Conservation (phyloP, 2,113 vertebrate genomes). For the Hymenochirus boettgeri region DNA sequence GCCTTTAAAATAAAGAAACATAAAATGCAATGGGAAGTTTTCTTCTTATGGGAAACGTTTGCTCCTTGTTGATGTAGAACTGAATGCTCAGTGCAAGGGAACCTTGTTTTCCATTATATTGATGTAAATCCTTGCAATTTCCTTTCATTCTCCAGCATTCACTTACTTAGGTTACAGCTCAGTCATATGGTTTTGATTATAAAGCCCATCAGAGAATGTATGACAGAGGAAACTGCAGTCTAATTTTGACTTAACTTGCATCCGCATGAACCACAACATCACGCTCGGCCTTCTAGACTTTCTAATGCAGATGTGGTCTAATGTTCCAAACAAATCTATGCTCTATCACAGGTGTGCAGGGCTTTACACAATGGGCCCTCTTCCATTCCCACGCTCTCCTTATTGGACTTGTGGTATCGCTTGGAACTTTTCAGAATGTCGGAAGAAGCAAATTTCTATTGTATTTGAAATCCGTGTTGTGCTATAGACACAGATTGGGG, state of each 20-base stretch:
- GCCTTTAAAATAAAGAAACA: too few relatives aligned
- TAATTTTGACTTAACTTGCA: constrained; percentile 17
- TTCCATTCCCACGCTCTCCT: too few relatives aligned
- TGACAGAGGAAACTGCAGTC: constrained; percentile 17
- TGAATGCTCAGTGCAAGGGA: too few relatives aligned
- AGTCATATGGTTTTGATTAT: constrained; percentile 24
- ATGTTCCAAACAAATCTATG: background rate
- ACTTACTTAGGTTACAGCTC: constrained; percentile 27
- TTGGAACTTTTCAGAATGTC: too few relatives aligned
- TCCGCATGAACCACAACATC: constrained; percentile 22
- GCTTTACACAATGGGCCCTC: background rate
- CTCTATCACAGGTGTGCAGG: constrained; percentile 17
- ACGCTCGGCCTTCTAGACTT: constrained; percentile 8
- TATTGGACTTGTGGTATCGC: too few relatives aligned
- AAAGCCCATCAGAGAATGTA: constrained; percentile 11
- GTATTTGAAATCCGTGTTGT: too few relatives aligned
- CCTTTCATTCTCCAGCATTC: constrained; percentile 20
- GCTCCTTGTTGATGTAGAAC: too few relatives aligned
- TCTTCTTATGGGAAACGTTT: too few relatives aligned
- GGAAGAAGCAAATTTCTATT: too few relatives aligned
- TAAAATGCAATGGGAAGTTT: too few relatives aligned
- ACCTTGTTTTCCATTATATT: constrained; percentile 5
- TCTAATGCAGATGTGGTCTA: constrained; percentile 10
- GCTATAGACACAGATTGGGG: too few relatives aligned
- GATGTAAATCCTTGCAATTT: constrained; percentile 5